A percentile compares a stretch with the other conserved stretches of the same genome.
These are phyloP conservation scores for Xyrichtys novacula DNA, from an alignment of 2,797 vertebrate genomes.

Conservation along the genomic window DNA sequence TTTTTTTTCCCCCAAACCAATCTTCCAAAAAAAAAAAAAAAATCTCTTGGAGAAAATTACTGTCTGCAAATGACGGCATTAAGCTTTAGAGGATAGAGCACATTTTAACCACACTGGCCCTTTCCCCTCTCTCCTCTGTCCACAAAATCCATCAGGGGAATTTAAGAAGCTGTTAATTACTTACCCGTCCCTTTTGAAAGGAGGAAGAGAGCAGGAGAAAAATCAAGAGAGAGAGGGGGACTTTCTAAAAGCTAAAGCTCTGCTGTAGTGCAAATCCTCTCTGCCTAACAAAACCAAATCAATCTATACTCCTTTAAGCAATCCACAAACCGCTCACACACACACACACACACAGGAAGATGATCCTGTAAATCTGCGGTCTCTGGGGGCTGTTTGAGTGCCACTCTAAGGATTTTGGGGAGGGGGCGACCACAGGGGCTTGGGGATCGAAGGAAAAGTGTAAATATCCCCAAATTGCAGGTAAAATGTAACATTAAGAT, in stretches of 20 bases:
- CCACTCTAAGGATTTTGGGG: slow-evolving; percentile 69
- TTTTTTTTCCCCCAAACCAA: slow-evolving; percentile 22
- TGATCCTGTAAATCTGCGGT: slow-evolving; percentile 75
- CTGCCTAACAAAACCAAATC: slow-evolving; percentile 72
- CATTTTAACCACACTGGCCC: slow-evolving; percentile 39
- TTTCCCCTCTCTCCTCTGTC: slow-evolving; percentile 56
- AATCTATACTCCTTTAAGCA: slow-evolving; percentile 63
- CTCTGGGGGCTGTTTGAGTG: slow-evolving; percentile 81
- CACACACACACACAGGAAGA: slow-evolving; percentile 60
- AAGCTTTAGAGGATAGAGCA: slow-evolving; percentile 55
- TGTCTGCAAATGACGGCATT: slow-evolving; percentile 45
- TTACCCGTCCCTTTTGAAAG: slow-evolving; percentile 72
- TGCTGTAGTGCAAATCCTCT: slow-evolving; percentile 66
- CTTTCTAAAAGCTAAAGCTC: slow-evolving; percentile 70
- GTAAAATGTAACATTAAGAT: slow-evolving; percentile 82
- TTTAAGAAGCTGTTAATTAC: slow-evolving; percentile 84
- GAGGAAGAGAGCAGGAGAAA: slow-evolving; percentile 47
- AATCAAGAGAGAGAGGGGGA: slow-evolving; percentile 58
- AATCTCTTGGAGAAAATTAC: slow-evolving; percentile 49
- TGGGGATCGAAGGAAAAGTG: slow-evolving; percentile 65
- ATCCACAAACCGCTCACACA: slow-evolving; percentile 47
- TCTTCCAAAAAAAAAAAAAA: slow-evolving; percentile 28
- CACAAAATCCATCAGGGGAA: slow-evolving; percentile 77
- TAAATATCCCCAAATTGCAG: slow-evolving; percentile 83
- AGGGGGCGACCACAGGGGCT: slow-evolving; percentile 54